Percentiles rank a stretch among this genome's conserved stretches.
phyloP scores from a whole-genome alignment of 1,140 invertebrate genomes.

The Drosophila rhopaloa region DNA sequence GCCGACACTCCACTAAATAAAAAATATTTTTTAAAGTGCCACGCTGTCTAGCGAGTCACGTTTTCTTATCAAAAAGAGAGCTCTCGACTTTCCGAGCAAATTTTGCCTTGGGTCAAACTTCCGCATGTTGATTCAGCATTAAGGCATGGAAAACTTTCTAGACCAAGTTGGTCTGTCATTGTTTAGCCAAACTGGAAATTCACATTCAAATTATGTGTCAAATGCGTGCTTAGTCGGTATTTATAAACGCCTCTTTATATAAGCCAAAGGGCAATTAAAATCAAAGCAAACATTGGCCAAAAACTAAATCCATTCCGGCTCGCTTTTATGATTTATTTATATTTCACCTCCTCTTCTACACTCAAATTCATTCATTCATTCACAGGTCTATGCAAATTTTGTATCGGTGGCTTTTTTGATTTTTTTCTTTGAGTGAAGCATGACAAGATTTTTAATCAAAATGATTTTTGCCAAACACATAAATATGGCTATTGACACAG shows the following conservation, averaged over 20 bases:
- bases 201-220: conserved; percentile 65
- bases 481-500: conserved; percentile 79
- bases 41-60: conserved; percentile 59
- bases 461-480: conserved; percentile 68
- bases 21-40: conserved; percentile 31
- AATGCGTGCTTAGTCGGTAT: conserved; percentile 46
- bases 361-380: conserved; percentile 50
- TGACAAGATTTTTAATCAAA: conserved; percentile 81
- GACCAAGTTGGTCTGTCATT: conserved; percentile 33
- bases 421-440: conserved; percentile 67
- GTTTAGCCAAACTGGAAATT: conserved; percentile 31
- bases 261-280: conserved; percentile 65
- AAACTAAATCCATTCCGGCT: conserved; percentile 20
- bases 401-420: conserved; percentile 35
- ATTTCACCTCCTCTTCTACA: conserved; percentile 22
- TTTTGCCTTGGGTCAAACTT: conserved; percentile 36
- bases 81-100: conserved; percentile 31
- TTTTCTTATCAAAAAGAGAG: conserved; percentile 55
- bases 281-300: conserved; percentile 65
- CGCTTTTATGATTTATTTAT: conserved; percentile 52
- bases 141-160: conserved; percentile 53
- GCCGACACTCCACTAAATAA: conserved; percentile 16
- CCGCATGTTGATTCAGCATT: conserved; percentile 52
- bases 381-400: conserved; percentile 73
- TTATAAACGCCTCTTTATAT: conserved; percentile 56